phyloP scores from a whole-genome alignment of 2,888 invertebrate species.

The Eristalis arbustorum region DNA sequence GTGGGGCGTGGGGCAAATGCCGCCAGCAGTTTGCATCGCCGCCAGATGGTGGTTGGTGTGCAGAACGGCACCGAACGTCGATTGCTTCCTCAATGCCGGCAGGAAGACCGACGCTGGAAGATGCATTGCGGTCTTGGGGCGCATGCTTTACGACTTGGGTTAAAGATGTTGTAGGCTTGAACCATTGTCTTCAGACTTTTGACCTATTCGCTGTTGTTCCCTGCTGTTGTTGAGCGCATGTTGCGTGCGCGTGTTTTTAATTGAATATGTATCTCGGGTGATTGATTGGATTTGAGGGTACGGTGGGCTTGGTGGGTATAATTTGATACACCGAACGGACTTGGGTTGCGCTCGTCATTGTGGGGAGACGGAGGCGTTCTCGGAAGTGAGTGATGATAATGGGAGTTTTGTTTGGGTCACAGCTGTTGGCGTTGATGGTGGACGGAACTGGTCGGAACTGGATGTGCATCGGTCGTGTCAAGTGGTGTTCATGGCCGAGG shows the following conservation, averaged over 20 bases:
- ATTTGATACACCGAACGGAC: not conserved
- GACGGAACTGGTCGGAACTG: not conserved
- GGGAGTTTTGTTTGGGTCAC: not conserved
- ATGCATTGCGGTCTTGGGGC: slow-evolving; percentile 42
- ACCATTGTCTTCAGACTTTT: slow-evolving; percentile 52
- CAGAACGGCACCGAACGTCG: slow-evolving; percentile 12
- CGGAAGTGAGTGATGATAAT: not conserved
- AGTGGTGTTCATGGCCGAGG: not conserved
- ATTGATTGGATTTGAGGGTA: slow-evolving; percentile 34
- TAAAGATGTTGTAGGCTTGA: slow-evolving; percentile 46
- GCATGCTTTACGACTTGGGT: slow-evolving; percentile 63
- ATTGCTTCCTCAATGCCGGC: slow-evolving; percentile 52
- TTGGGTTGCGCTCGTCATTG: not conserved
- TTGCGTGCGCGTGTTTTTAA: slow-evolving; percentile 23
- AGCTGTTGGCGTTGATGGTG: not conserved
- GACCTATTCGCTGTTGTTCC: slow-evolving; percentile 9
- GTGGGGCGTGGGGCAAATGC: not conserved
- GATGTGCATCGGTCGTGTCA: not conserved
- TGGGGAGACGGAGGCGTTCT: not conserved
- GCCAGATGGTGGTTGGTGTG: slow-evolving; percentile 31
- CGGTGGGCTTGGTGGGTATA: slow-evolving; percentile 12
- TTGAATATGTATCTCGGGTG: slow-evolving; percentile 45
- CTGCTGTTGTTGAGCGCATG: not conserved
- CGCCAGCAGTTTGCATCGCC: not conserved
- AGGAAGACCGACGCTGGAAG: not conserved